Conservation (phyloP, 2,888 invertebrate species). For the Eumacrocentrus americanus region DNA sequence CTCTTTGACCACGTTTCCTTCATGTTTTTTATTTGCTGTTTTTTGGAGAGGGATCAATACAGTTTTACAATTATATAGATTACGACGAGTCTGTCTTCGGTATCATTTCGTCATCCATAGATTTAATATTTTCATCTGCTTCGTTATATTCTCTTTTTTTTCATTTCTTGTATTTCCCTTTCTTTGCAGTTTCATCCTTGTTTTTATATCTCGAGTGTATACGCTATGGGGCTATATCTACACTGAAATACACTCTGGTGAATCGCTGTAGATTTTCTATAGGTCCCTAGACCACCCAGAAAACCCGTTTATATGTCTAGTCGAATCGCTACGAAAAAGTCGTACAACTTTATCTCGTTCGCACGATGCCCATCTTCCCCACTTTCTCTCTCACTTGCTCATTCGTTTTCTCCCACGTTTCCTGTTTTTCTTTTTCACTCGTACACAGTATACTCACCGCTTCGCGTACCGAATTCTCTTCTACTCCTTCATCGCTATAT, state of each 20-base stretch:
- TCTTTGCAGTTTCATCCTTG: conserved; percentile 11
- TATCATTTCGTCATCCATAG: no score
- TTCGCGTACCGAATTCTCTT: neutral
- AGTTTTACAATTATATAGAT: no score
- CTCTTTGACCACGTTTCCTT: no score
- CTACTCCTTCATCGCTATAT: conserved; percentile 12
- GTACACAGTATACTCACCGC: conserved; percentile 6
- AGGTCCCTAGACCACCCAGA: conserved; percentile 35
- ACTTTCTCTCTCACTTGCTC: conserved; percentile 7
- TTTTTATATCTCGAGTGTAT: conserved; percentile 7
- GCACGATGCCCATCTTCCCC: conserved; percentile 5
- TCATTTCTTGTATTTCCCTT: neutral
- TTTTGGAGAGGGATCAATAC: no score
- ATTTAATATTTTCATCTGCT: neutral
- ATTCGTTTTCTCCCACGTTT: conserved; percentile 4
- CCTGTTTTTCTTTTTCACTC: conserved; percentile 10
- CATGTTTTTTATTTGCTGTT: no score
- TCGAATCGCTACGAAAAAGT: conserved; percentile 42
- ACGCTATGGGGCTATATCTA: neutral
- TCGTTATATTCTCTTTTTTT: neutral
- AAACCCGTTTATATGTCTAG: conserved; percentile 47
- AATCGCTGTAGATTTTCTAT: conserved; percentile 55
- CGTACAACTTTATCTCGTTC: conserved; percentile 44
- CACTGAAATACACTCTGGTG: conserved; percentile 29
- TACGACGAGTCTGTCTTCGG: no score